These are phyloP conservation scores for Suncus etruscus DNA, from an alignment of 2,113 vertebrate species.

Conservation along the genomic window DNA sequence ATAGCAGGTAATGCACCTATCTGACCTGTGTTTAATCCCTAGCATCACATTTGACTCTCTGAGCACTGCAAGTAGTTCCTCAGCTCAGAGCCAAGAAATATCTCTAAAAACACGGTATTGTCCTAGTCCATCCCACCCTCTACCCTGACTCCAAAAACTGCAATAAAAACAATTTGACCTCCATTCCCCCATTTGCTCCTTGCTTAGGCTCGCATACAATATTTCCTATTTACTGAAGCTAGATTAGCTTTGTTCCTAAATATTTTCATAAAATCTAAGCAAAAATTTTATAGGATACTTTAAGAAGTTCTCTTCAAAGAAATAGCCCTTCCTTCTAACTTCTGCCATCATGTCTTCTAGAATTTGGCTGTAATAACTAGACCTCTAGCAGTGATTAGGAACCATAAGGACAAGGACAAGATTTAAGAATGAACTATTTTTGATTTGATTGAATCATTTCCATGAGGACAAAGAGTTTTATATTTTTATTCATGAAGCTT, in stretches of 20 bases:
- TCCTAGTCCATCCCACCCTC: neutral
- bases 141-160: too few relatives aligned
- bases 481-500: neutral
- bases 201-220: neutral
- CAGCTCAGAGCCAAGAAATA: too few relatives aligned
- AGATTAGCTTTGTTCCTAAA: neutral
- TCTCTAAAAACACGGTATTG: neutral
- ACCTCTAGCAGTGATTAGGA: neutral
- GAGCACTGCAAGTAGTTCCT: too few relatives aligned
- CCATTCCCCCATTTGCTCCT: neutral
- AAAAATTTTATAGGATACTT: neutral
- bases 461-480: neutral
- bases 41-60: too few relatives aligned
- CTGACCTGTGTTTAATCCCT: too few relatives aligned
- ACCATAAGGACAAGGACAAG: neutral
- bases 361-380: neutral
- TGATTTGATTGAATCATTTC: neutral
- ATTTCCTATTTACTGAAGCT: neutral
- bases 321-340: neutral
- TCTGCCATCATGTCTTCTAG: neutral
- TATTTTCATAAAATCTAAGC: constrained; percentile 14
- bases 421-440: neutral
- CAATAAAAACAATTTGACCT: neutral
- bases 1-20: too few relatives aligned
- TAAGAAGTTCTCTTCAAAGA: constrained; percentile 1